phyloP scores from a whole-genome alignment of 1,140 invertebrate genomes.

The Gonatopus flavifemur region DNA sequence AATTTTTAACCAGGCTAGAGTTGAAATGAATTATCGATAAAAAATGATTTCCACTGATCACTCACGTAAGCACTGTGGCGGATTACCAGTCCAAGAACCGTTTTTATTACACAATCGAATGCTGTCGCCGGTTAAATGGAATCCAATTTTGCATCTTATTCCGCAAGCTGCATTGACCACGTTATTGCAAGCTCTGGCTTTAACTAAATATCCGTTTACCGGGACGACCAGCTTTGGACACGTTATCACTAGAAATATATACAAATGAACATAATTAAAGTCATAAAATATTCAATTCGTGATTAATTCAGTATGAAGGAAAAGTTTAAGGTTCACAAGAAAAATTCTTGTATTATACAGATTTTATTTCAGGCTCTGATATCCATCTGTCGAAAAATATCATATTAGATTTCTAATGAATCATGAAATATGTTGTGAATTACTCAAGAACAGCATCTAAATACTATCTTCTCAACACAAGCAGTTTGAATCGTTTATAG shows the following conservation, averaged over 20 bases:
- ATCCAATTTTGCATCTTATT: conserved; percentile 68
- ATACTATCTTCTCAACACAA: too few species aligned
- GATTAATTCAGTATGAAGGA: too few species aligned
- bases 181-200: conserved; percentile 63
- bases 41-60: conserved; percentile 10
- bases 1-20: too few species aligned
- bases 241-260: conserved; percentile 57
- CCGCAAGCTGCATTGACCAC: conserved; percentile 73
- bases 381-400: too few species aligned
- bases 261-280: conserved; percentile 14
- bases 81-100: conserved; percentile 68
- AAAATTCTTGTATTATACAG: too few species aligned
- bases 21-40: too few species aligned
- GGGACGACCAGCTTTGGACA: conserved; percentile 65
- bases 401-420: too few species aligned
- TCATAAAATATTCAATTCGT: not conserved
- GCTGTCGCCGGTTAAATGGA: conserved; percentile 65
- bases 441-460: too few species aligned
- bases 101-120: conserved; percentile 67
- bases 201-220: conserved; percentile 70
- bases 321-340: too few species aligned
- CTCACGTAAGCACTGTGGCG: conserved; percentile 65
- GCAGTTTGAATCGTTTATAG: too few species aligned
- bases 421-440: too few species aligned
- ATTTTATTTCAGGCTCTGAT: too few species aligned